These are phyloP conservation scores for Laupala kohalensis DNA, from an alignment of 1,140 invertebrate genomes.

Conservation along the genomic window DNA sequence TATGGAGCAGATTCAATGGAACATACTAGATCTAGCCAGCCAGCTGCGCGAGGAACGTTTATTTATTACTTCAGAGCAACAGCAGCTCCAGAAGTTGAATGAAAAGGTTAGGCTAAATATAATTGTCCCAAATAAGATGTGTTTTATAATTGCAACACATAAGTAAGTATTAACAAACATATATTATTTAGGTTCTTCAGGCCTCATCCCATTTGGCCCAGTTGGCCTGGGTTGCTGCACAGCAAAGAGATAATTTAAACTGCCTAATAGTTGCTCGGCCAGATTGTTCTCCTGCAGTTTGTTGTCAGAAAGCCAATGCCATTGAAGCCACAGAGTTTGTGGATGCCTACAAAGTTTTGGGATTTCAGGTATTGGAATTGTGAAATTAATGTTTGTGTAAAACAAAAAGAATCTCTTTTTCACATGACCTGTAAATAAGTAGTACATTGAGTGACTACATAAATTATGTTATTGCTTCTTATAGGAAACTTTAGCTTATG, in stretches of 20 bases:
- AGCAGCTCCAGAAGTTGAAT: conserved; percentile 56
- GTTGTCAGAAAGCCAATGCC: conserved; percentile 60
- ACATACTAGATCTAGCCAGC: conserved; percentile 53
- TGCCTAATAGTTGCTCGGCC: conserved; percentile 59
- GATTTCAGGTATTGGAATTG: conserved; percentile 65
- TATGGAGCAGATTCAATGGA: conserved; percentile 25
- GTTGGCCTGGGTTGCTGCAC: conserved; percentile 75
- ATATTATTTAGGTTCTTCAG: conserved; percentile 36
- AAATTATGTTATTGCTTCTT: conserved; percentile 14
- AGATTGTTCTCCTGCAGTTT: conserved; percentile 56
- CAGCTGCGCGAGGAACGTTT: conserved; percentile 58
- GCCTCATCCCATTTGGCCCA: conserved; percentile 53
- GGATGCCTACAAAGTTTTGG: conserved; percentile 74
- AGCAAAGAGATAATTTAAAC: conserved; percentile 75
- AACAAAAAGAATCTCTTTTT: conserved; percentile 14
- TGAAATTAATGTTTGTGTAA: no score
- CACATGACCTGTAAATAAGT: no score
- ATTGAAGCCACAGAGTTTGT: conserved; percentile 71
- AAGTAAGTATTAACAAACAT: neutral
- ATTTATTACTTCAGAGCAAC: conserved; percentile 55
- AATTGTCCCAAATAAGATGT: neutral
- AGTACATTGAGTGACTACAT: neutral
- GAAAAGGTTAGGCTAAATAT: conserved; percentile 42
- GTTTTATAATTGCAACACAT: neutral
- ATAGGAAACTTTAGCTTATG: conserved; percentile 59